These are phyloP conservation scores for Poeciliopsis turneri DNA, from an alignment of 2,797 vertebrate species.

Conservation along the genomic window DNA sequence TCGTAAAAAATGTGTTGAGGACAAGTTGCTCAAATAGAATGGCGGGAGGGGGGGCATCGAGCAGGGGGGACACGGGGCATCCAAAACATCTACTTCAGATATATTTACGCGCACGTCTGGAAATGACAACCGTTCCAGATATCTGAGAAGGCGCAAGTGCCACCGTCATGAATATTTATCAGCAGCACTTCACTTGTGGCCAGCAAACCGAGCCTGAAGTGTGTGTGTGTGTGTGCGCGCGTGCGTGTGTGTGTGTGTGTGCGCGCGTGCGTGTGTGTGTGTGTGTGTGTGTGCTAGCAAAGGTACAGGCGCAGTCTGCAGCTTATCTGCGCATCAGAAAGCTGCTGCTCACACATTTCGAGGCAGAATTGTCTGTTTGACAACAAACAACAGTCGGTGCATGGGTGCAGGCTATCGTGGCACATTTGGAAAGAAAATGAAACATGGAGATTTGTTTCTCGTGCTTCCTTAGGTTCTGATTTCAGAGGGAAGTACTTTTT, in stretches of 20 bases:
- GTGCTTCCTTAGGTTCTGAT: slow-evolving; percentile 1
- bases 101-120: slow-evolving; percentile 65
- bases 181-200: slow-evolving; percentile 72
- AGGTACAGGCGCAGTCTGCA: slow-evolving; percentile 51
- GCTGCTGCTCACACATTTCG: slow-evolving; percentile 20
- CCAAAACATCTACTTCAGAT: slow-evolving; percentile 66
- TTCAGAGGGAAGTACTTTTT: background rate
- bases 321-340: slow-evolving; percentile 45
- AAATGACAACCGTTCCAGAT: slow-evolving; percentile 66
- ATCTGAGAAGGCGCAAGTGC: slow-evolving; percentile 60
- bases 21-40: slow-evolving; percentile 62
- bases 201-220: slow-evolving; percentile 72
- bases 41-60: background rate
- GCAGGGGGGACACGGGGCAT: background rate
- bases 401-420: background rate
- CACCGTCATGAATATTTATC: slow-evolving; percentile 74
- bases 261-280: slow-evolving; percentile 38
- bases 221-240: slow-evolving; percentile 27
- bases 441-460: slow-evolving; percentile 1
- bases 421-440: background rate
- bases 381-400: slow-evolving; percentile 6
- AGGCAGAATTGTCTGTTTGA: background rate
- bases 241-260: slow-evolving; percentile 34
- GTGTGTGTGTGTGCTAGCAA: slow-evolving; percentile 27
- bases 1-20: slow-evolving; percentile 45